phyloP scores from a whole-genome alignment of 2,113 vertebrate species.

The Tiliqua scincoides region DNA sequence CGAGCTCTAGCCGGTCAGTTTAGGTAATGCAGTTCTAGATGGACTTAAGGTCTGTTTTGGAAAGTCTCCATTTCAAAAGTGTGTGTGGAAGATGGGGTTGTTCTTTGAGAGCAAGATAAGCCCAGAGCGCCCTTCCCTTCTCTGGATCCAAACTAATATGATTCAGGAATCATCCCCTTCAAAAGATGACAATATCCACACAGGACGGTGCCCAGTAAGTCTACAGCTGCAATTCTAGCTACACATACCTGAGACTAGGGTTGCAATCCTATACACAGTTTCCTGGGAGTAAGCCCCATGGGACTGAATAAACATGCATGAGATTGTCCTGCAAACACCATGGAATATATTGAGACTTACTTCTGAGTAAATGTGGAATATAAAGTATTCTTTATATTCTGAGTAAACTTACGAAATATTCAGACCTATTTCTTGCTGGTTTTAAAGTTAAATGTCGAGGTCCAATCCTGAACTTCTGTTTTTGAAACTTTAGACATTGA shows the following conservation, averaged over 20 bases:
- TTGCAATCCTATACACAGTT: no score
- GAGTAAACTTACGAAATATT: no score
- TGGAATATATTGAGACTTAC: background rate
- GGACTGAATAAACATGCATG: no score
- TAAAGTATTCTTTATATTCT: background rate
- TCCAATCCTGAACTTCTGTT: background rate
- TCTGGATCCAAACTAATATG: background rate
- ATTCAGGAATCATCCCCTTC: background rate
- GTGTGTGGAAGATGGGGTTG: background rate
- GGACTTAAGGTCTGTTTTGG: background rate
- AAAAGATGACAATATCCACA: no score
- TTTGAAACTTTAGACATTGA: background rate
- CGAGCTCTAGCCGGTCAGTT: no score
- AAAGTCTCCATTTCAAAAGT: background rate
- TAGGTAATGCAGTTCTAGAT: no score
- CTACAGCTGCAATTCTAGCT: no score
- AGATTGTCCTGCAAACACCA: no score
- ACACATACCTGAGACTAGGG: no score
- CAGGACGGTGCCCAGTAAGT: no score
- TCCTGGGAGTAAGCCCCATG: no score
- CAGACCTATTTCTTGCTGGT: no score
- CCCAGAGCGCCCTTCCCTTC: background rate
- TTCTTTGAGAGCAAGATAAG: background rate
- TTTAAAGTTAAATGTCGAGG: background rate
- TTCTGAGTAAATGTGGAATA: background rate